These are phyloP conservation scores for Phaonia tiefii DNA, from an alignment of 2,888 invertebrate genomes.

Conservation along the genomic window DNA sequence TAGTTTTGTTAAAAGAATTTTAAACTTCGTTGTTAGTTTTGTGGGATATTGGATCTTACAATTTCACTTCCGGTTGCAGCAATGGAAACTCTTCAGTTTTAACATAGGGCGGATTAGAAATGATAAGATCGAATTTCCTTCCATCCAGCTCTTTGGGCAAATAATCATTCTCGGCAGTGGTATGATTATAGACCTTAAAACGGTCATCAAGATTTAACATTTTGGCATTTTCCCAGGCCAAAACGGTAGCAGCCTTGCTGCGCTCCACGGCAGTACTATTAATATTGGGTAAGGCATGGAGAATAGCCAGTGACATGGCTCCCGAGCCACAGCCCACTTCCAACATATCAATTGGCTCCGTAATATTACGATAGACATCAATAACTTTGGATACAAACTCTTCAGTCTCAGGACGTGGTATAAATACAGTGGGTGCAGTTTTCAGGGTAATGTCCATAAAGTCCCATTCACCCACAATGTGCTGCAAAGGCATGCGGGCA, in stretches of 20 bases:
- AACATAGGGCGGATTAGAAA: slow-evolving; percentile 88
- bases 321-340: slow-evolving; percentile 87
- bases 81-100: slow-evolving; percentile 81
- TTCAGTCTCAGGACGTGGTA: slow-evolving; percentile 88
- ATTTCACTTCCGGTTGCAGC: slow-evolving; percentile 83
- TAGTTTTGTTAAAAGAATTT: background rate
- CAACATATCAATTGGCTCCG: slow-evolving; percentile 78
- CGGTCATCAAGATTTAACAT: slow-evolving; percentile 80
- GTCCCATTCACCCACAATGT: slow-evolving; percentile 87
- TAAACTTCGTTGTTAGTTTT: background rate
- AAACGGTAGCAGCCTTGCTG: slow-evolving; percentile 82
- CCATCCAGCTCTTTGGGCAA: slow-evolving; percentile 75
- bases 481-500: slow-evolving; percentile 85
- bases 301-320: slow-evolving; percentile 84
- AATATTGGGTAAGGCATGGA: slow-evolving; percentile 80
- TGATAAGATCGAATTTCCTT: slow-evolving; percentile 83
- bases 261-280: slow-evolving; percentile 82
- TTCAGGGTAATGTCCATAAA: slow-evolving; percentile 83
- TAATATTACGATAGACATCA: slow-evolving; percentile 72
- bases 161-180: slow-evolving; percentile 78
- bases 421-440: slow-evolving; percentile 85
- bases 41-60: slow-evolving; percentile 46
- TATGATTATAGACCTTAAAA: slow-evolving; percentile 81
- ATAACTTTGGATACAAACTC: slow-evolving; percentile 83
- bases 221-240: slow-evolving; percentile 83